Base-by-base conservation (phyloP, 2,113 vertebrate genomes). In the Spilogale gracilis region DNA sequence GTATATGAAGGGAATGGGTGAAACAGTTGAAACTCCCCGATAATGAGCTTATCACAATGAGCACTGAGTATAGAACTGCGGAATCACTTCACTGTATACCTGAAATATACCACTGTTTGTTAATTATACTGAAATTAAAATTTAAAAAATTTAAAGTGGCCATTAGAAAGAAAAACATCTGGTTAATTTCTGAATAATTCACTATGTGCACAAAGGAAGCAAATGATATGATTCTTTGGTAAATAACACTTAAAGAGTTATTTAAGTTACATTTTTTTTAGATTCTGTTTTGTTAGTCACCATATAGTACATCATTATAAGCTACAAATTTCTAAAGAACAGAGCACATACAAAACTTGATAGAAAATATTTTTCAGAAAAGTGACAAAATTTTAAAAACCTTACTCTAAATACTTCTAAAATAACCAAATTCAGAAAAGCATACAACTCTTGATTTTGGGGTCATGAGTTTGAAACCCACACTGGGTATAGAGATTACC, bases 161-260 rank as follows among this genome's bases (percentile, higher is more conserved):
- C 54, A 48, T 73, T 43, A 73, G 23, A 79, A 87, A 94, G 27
- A 58, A 61, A 60, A 71, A 38, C 30, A 58, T 65, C n/a, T 23
- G 9, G n/a, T 73, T 82, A 83, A 89, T 74, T 89, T 89, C 86
- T 56, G n/a, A 95, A 74, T 82, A 89, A 45, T 58, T 67, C 50
- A 90, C 48, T 27, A 56, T 54, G 38, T 48, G 17, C 76, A 91
- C 61, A 81, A 13, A 69, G n/a, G 65, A 91, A 81, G 89, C 76
- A 81, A 91, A 52, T 69, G 50, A 81, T 32, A 13, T 1, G 0
- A 38, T 50, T 90, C 79, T 95, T 84, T 58, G n/a, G 9, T 52
- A 83, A 90, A 48, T 65, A n/a, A 69, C 16, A 95, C 18, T 63
- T 4, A 0, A 63, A 61, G 9, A 11, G 56, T 20, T 54, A 65